A percentile compares a stretch with the other conserved stretches of the same genome.
Conservation (phyloP, 2,888 invertebrate genomes). For the Venusia cambrica region DNA sequence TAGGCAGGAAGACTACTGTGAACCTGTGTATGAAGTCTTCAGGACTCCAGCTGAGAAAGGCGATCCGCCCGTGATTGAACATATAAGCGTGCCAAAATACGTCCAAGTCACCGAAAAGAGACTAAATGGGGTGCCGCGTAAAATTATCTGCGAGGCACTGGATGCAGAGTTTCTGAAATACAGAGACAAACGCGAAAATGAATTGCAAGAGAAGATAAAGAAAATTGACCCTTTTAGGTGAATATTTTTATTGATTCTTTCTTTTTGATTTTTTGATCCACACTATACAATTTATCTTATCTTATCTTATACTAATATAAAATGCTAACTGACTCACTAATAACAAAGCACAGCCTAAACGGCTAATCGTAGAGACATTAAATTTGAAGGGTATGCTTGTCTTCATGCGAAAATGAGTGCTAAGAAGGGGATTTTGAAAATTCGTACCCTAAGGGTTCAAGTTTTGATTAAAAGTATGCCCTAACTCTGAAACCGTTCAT, state of each 20-base stretch:
- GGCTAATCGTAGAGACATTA: no score
- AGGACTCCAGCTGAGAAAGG: conserved; percentile 58
- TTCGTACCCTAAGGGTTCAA: no score
- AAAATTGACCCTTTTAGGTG: conserved; percentile 65
- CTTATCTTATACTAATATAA: no score
- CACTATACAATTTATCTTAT: no score
- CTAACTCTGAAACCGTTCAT: no score
- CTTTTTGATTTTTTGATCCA: background rate
- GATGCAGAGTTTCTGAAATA: conserved; percentile 51
- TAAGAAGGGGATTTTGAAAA: no score
- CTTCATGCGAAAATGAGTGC: no score
- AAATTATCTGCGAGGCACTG: conserved; percentile 38
- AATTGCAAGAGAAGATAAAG: conserved; percentile 44
- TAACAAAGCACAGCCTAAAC: no score
- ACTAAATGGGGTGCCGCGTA: conserved; percentile 42
- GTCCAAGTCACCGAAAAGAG: conserved; percentile 59
- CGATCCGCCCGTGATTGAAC: conserved; percentile 50
- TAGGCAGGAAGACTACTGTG: conserved; percentile 49
- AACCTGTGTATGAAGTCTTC: conserved; percentile 58
- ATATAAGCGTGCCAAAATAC: conserved; percentile 55
- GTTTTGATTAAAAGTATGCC: no score
- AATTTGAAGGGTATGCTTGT: no score
- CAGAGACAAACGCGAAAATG: conserved; percentile 46
- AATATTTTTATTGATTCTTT: no score
- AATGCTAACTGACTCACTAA: no score